A percentile compares a stretch with the other conserved stretches of the same genome.
phyloP scores from a whole-genome alignment of 2,113 vertebrate genomes.

The Lepisosteus osseus region DNA sequence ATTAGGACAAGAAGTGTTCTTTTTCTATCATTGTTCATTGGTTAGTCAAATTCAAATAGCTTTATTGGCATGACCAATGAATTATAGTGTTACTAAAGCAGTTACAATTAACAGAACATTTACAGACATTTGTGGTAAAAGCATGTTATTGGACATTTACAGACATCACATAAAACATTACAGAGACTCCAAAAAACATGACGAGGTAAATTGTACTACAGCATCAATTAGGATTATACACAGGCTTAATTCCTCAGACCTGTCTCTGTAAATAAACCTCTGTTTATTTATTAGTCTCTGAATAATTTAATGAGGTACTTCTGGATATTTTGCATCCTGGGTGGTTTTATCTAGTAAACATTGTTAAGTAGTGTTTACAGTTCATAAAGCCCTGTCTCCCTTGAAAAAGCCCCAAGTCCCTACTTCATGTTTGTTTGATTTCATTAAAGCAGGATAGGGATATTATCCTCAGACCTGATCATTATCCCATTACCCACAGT shows the following conservation, averaged over 20 bases:
- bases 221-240: background rate
- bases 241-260: background rate
- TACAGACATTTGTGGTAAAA: too few species aligned
- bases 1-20: too few species aligned
- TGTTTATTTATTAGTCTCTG: constrained; percentile 5
- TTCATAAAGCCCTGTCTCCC: constrained; percentile 21
- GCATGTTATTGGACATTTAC: too few species aligned
- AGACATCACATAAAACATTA: too few species aligned
- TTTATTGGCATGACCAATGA: too few species aligned
- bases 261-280: background rate
- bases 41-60: too few species aligned
- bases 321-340: constrained; percentile 21
- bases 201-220: too few species aligned
- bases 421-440: constrained; percentile 19
- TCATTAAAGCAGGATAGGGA: constrained; percentile 22
- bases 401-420: background rate
- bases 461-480: constrained; percentile 24
- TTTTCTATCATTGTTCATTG: too few species aligned
- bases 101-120: too few species aligned
- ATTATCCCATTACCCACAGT: constrained; percentile 33
- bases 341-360: constrained; percentile 26
- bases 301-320: constrained; percentile 28
- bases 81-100: too few species aligned
- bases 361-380: constrained; percentile 26
- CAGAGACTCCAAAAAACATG: too few species aligned